These are phyloP conservation scores for Myathropa florea DNA, from an alignment of 2,888 invertebrate species.

Conservation along the genomic window DNA sequence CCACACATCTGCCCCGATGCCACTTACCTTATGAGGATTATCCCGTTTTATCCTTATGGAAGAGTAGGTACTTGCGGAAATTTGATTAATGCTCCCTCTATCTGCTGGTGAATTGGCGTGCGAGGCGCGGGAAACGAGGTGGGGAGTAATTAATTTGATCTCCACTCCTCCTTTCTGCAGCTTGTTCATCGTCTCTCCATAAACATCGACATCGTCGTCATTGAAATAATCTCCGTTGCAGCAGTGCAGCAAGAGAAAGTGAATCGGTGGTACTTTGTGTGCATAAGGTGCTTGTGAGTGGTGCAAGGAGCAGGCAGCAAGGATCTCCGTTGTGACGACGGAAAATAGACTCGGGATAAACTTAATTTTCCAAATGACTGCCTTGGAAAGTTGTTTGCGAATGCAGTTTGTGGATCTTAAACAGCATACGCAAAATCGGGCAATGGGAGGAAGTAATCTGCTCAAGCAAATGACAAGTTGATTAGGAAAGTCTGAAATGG, in stretches of 20 bases:
- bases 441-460: too few species aligned
- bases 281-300: neutral
- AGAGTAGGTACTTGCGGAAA: conserved; percentile 14
- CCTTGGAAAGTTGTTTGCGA: neutral
- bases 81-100: conserved; percentile 19
- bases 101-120: neutral
- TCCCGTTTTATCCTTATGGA: conserved; percentile 9
- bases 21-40: conserved; percentile 6
- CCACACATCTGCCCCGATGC: neutral
- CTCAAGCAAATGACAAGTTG: neutral
- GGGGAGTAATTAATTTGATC: conserved; percentile 22
- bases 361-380: neutral
- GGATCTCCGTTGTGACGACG: neutral
- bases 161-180: neutral
- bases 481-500: neutral
- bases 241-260: neutral
- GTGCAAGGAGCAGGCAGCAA: neutral
- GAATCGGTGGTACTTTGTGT: neutral
- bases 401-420: neutral
- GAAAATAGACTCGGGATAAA: neutral
- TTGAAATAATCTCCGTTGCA: neutral
- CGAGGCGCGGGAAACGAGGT: too few species aligned
- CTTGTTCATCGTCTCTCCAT: neutral
- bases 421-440: neutral
- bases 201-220: neutral